Conservation (phyloP, 1,140 invertebrate species). For the Fopius arisanus region DNA sequence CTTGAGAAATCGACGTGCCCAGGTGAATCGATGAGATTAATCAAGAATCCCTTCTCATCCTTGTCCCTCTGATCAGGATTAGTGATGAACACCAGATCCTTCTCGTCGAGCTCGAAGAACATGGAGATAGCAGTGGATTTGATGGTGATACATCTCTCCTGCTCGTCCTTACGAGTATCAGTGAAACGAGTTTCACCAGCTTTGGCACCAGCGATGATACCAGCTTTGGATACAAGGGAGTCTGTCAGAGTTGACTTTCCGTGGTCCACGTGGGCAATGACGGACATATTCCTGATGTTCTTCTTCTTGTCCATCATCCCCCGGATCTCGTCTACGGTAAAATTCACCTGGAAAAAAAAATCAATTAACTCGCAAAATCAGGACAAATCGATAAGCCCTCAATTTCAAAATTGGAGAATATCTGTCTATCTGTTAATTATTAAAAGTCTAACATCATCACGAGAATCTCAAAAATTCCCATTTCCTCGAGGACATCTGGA, state of each 20-base stretch:
- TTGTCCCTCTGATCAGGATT: constrained; percentile 89
- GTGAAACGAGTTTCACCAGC: constrained; percentile 99
- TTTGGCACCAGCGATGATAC: constrained; percentile 98
- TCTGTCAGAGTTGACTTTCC: constrained; percentile 99
- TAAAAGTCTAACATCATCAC: too few species aligned
- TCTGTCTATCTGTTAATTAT: not conserved
- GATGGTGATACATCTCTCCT: constrained; percentile 99
- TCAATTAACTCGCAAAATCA: not conserved
- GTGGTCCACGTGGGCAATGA: constrained; percentile 99
- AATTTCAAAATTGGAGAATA: not conserved
- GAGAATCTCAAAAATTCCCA: too few species aligned
- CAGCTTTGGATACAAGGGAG: constrained; percentile 98
- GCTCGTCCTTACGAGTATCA: constrained; percentile 99
- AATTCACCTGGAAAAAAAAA: constrained; percentile 89
- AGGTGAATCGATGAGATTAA: constrained; percentile 99
- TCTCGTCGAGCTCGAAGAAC: constrained; percentile 95
- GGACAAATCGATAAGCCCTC: not conserved
- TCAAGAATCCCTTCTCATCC: constrained; percentile 94
- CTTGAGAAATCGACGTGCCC: constrained; percentile 99
- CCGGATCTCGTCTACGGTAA: constrained; percentile 99
- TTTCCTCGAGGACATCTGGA: too few species aligned
- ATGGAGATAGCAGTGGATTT: constrained; percentile 99
- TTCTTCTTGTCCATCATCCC: constrained; percentile 99
- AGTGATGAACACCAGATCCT: constrained; percentile 91
- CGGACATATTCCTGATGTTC: constrained; percentile 99